Evolutionary conservation across 2,113 vertebrate genomes (phyloP), one percentile per base, ranked within the genome.

Genomic region (Cathartes aura): DNA sequence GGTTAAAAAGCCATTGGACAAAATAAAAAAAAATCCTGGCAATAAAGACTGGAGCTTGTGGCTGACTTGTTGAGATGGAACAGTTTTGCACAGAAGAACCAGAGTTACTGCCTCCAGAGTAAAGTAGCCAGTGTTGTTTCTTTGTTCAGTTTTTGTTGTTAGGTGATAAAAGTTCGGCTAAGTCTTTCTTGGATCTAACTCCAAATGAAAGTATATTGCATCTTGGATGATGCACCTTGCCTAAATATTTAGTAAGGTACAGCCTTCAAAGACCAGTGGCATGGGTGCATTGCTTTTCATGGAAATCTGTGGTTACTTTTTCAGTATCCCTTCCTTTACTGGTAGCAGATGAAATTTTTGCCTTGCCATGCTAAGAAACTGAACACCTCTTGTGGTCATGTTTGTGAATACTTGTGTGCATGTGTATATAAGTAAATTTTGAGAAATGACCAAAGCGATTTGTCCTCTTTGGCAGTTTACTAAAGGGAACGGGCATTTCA

Each of bases 341-440:
- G 66, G 56, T 6, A 42, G 21, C 11, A 36, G 55, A 8, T n/a
- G 42, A 40, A 40, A 27, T 23, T 40, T 56, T 76, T 88, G 45
- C 62, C 43, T 79, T 42, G 32, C 47, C 2, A 0, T 38, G 15
- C 16, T 78, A 36, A 48, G 64, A 45, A 84, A 50, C 15, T 3
- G n/a, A 23, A 78, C 43, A 2, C 15, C 5, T 74, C 40, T 43
- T 22, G 2, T 3, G 17, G 48, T 24, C 1, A 0, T 15, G 12
- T 79, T 70, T 60, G 29, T 29, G 16, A 36, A 5, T 7, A 1
- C 40, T 24, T 64, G 30, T 66, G 13, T 52, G 55, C 0, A 0
- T 56, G 20, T 52, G 23, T 34, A 59, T 91, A 68, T 73, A 76
- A 79, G 15, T 40, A 15, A 27, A 1, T 70, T 78, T 34, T 47